Conservation (phyloP, 2,113 vertebrate genomes). For the Rhinoderma darwinii region DNA sequence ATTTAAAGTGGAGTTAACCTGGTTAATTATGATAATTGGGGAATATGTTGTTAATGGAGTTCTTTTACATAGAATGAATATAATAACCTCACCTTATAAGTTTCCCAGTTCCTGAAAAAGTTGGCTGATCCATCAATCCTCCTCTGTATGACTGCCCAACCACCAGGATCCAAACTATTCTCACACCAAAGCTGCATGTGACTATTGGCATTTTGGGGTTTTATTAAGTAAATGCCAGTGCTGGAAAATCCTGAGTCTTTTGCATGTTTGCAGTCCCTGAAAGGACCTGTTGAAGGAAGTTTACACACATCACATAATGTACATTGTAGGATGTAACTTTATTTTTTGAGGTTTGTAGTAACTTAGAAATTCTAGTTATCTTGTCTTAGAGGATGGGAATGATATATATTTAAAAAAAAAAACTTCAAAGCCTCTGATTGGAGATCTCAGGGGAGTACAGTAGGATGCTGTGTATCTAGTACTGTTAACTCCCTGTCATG, state of each 20-base stretch:
- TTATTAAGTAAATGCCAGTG: conserved; percentile 95
- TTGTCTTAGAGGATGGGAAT: too few relatives aligned
- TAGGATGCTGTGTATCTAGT: too few relatives aligned
- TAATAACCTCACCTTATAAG: conserved; percentile 84
- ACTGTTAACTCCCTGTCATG: too few relatives aligned
- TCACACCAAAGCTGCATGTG: conserved; percentile 95
- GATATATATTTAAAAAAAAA: too few relatives aligned
- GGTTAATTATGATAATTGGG: too few relatives aligned
- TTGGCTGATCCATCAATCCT: conserved; percentile 94
- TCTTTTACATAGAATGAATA: too few relatives aligned
- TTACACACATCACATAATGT: not conserved
- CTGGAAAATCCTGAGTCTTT: conserved; percentile 85
- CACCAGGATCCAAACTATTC: conserved; percentile 91
- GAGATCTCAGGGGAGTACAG: too few relatives aligned
- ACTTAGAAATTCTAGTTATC: too few relatives aligned
- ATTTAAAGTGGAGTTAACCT: too few relatives aligned
- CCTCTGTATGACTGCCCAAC: conserved; percentile 96
- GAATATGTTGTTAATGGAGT: too few relatives aligned
- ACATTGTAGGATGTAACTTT: not conserved
- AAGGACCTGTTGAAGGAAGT: conserved; percentile 80
- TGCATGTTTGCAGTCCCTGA: conserved; percentile 92
- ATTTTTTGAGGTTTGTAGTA: too few relatives aligned
- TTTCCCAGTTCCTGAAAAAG: conserved; percentile 99
- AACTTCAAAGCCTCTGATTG: too few relatives aligned
- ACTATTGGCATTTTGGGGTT: conserved; percentile 80